Evolutionary conservation across 2,888 invertebrate species (phyloP), one percentile per base, ranked within the genome.

Genomic region (Ichneumoninae sp.): DNA sequence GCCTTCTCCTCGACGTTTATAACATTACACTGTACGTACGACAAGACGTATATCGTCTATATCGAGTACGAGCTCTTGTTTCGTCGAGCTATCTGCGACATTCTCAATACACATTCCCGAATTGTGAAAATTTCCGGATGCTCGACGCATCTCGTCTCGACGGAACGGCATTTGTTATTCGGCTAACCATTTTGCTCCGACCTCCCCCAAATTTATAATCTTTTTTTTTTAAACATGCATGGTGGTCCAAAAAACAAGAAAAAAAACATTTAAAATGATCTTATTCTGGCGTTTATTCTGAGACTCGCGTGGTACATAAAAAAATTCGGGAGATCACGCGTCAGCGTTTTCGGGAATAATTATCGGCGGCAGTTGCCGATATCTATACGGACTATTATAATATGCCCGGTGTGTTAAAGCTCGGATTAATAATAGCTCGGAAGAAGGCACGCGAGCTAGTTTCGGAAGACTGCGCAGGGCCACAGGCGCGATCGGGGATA

Each of bases 371-470:
- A 66, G 65, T 70, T 74, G 52, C 69, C 70, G 68, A 63, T 76
- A 63, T 74, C 69, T 65, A 70, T 54, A 70, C 44, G 63, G 65
- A 83, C 47, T 83, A 84, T 74, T 81, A 84, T 75, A 68, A 85
- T 76, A 57, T 47, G 82, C 40, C 78, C 79, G 70, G 71, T 82
- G 86, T 87, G 83, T 87, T 76, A 83, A 77, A 57, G 81, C 77
- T 52, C 47, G 74, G 85, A 87, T 88, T 85, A 86, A 86, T 83
- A 81, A 81, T 81, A 77, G 81, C 83, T 77, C 63, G 73, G 84
- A 77, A 30, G 81, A 65, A 44, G 66, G 76, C 78, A 83, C 81
- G 77, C 81, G 83, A 78, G 57, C 52, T 71, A 71, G 68, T 86
- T 79, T 79, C 65, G 68, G 69, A 73, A 66, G 30, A 81, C 54